Conservation (phyloP, 2,113 vertebrate species). For the Pteruthius melanotis region DNA sequence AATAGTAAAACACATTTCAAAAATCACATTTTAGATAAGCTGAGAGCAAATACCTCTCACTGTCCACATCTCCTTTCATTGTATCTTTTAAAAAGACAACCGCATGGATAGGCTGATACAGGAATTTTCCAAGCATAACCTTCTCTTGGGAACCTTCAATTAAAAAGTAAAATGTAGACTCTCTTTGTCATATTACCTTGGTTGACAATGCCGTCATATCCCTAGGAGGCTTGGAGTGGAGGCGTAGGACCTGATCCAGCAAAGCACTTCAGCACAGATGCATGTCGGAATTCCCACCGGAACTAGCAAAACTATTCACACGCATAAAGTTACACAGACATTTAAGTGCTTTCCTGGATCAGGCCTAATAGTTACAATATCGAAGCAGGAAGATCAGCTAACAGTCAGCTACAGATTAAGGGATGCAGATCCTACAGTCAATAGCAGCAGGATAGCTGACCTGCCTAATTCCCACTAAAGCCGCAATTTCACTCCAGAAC, state of each 20-base stretch:
- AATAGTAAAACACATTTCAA: background rate
- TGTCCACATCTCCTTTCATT: background rate
- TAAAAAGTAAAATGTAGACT: background rate
- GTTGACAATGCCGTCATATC: background rate
- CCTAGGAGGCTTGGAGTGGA: background rate
- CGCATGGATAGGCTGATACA: background rate
- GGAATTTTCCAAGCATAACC: background rate
- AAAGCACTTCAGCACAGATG: conserved; percentile 24
- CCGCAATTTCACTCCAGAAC: background rate
- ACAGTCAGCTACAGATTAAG: background rate
- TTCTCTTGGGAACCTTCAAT: background rate
- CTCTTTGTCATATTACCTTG: background rate
- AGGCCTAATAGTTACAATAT: background rate
- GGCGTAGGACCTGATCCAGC: background rate
- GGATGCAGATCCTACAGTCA: background rate
- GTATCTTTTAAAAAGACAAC: background rate
- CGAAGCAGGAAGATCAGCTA: background rate
- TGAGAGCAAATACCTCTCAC: background rate
- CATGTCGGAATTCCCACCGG: background rate
- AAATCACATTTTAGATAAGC: background rate
- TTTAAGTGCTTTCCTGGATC: conserved; percentile 32
- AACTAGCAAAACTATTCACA: background rate
- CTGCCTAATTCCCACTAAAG: background rate
- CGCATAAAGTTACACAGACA: background rate
- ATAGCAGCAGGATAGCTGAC: background rate